A percentile compares a stretch with the other conserved stretches of the same genome.
Conservation (phyloP, 2,797 vertebrate genomes). For the Paratrypauchen microcephalus region DNA sequence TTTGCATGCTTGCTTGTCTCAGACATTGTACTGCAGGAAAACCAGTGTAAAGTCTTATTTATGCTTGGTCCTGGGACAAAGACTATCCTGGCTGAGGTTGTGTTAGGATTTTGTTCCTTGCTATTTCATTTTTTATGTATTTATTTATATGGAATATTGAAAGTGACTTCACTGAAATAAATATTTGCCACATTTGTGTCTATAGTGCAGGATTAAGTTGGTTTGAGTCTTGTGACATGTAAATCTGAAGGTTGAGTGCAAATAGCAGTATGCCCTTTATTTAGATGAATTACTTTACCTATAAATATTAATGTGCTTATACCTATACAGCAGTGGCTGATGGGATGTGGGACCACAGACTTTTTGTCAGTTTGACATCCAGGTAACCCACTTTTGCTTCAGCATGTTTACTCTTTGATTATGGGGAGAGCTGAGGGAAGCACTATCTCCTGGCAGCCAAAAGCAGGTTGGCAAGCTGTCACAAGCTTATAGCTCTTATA, state of each 20-base stretch:
- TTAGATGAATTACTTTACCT: constrained; percentile 32
- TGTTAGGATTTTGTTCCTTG: constrained; percentile 16
- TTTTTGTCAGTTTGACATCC: constrained; percentile 72
- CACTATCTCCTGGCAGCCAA: constrained; percentile 66
- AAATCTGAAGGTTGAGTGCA: constrained; percentile 39
- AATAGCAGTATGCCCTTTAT: constrained; percentile 34
- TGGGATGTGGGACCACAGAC: constrained; percentile 31
- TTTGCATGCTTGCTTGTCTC: neutral
- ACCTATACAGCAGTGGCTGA: constrained; percentile 28
- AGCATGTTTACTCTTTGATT: constrained; percentile 73
- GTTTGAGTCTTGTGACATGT: constrained; percentile 21
- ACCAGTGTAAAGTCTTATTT: neutral
- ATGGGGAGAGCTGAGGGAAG: constrained; percentile 67
- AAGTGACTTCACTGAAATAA: constrained; percentile 10
- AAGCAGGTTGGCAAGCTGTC: constrained; percentile 71
- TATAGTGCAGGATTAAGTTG: constrained; percentile 16
- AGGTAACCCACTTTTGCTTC: constrained; percentile 76
- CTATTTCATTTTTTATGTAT: constrained; percentile 30
- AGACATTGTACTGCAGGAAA: neutral
- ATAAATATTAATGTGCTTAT: constrained; percentile 41
- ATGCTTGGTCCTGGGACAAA: neutral
- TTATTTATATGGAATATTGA: neutral
- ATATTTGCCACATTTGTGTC: constrained; percentile 31
- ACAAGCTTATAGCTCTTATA: no score
- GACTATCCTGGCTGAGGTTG: neutral